phyloP scores from a whole-genome alignment of 1,140 invertebrate genomes.

The Chrysopa pallens region DNA sequence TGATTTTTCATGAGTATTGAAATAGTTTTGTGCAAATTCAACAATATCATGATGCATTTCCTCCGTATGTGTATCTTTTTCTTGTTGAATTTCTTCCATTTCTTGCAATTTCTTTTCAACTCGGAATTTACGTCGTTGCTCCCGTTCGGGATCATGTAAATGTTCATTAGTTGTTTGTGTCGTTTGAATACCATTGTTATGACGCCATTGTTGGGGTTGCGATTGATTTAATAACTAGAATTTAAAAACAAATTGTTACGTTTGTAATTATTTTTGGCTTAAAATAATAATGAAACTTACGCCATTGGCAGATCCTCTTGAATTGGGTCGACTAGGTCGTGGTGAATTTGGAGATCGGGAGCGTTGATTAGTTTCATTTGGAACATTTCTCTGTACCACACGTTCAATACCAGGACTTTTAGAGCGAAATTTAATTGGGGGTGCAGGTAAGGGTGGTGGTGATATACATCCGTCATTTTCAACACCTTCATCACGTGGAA shows the following conservation, averaged over 20 bases:
- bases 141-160: conserved; percentile 32
- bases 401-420: conserved; percentile 10
- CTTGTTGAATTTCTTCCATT: conserved; percentile 31
- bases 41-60: conserved; percentile 61
- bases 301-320: conserved; percentile 14
- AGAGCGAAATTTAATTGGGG: conserved; percentile 21
- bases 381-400: conserved; percentile 2
- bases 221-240: neutral
- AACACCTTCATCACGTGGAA: conserved; percentile 39
- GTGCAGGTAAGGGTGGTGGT: conserved; percentile 31
- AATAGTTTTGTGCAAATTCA: conserved; percentile 86
- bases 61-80: conserved; percentile 33
- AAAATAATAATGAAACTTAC: conserved; percentile 1
- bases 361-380: conserved; percentile 8
- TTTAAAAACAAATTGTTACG: no score
- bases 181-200: conserved; percentile 10
- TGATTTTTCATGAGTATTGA: conserved; percentile 74
- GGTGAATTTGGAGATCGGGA: conserved; percentile 16
- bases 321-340: conserved; percentile 22
- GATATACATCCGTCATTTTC: conserved; percentile 26
- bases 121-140: conserved; percentile 58
- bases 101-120: conserved; percentile 75
- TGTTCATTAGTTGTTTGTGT: neutral
- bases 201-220: conserved; percentile 17
- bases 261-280: no score